Conservation (phyloP, 2,113 vertebrate species). For the Melanerpes formicivorus region DNA sequence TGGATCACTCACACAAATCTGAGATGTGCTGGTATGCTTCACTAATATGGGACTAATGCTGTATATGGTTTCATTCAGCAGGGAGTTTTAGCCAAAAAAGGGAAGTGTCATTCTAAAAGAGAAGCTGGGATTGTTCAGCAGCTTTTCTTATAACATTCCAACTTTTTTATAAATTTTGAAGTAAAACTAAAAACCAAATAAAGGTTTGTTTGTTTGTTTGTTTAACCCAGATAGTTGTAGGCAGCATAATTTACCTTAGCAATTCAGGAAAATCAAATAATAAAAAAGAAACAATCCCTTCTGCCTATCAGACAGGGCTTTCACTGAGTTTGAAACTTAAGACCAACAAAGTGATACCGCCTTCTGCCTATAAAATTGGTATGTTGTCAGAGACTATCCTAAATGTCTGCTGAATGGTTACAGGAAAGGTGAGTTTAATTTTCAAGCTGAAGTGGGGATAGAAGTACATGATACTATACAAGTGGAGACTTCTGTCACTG, state of each 20-base stretch:
- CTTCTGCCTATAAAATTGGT: not conserved
- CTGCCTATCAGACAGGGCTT: not conserved
- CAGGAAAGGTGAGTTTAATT: not conserved
- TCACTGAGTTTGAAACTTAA: not conserved
- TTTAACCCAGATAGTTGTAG: not conserved
- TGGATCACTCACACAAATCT: not conserved
- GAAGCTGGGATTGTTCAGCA: not conserved
- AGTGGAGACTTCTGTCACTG: not conserved
- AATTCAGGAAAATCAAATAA: not conserved
- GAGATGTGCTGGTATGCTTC: not conserved
- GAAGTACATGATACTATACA: not conserved
- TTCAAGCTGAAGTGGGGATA: not conserved
- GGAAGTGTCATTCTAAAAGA: not conserved
- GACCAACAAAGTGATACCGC: not conserved
- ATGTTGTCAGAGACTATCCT: not conserved
- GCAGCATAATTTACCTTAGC: not conserved
- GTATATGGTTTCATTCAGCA: not conserved
- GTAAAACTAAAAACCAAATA: not conserved
- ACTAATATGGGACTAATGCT: not conserved
- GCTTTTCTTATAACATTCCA: not conserved
- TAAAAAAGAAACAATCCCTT: no score
- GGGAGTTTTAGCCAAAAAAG: not conserved
- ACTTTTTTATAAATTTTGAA: not conserved
- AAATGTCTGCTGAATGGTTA: not conserved
- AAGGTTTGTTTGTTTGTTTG: no score